These are phyloP conservation scores for Catonia carolina DNA, from an alignment of 2,888 invertebrate species.

Conservation along the genomic window DNA sequence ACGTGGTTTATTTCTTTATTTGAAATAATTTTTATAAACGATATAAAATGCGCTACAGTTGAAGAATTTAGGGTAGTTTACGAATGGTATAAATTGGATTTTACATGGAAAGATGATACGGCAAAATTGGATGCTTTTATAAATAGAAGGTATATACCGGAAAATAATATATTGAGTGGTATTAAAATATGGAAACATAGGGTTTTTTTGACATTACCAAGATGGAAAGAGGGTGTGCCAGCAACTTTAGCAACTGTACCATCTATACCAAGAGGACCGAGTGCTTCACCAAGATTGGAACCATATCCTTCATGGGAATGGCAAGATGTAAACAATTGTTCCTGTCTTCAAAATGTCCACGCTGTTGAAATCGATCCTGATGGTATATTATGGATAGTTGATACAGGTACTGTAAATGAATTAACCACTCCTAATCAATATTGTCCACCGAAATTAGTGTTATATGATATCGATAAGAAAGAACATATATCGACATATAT, in stretches of 20 bases:
- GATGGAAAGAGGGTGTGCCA: conserved; percentile 64
- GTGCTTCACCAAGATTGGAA: conserved; percentile 43
- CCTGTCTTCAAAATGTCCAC: conserved; percentile 65
- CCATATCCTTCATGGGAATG: conserved; percentile 67
- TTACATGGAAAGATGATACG: conserved; percentile 56
- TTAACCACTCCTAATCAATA: conserved; percentile 46
- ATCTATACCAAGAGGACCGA: conserved; percentile 24
- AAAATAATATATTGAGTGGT: conserved; percentile 61
- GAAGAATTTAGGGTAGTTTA: conserved; percentile 56
- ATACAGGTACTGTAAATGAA: conserved; percentile 58
- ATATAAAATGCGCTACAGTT: no score
- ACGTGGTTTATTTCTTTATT: no score
- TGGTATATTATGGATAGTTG: conserved; percentile 62
- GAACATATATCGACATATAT: conserved; percentile 8
- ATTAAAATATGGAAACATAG: conserved; percentile 59
- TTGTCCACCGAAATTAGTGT: conserved; percentile 61
- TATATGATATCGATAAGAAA: conserved; percentile 54
- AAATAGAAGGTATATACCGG: conserved; percentile 55
- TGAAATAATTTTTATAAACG: no score
- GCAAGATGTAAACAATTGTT: conserved; percentile 60
- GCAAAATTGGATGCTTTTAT: conserved; percentile 50
- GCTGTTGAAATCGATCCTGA: conserved; percentile 64
- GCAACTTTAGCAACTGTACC: conserved; percentile 51
- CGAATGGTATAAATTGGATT: conserved; percentile 66
- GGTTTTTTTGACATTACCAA: conserved; percentile 61